Percentiles rank a stretch among this genome's conserved stretches.
These are phyloP conservation scores for Ariopsis seemanni DNA, from an alignment of 2,113 vertebrate genomes.

Conservation along the genomic window DNA sequence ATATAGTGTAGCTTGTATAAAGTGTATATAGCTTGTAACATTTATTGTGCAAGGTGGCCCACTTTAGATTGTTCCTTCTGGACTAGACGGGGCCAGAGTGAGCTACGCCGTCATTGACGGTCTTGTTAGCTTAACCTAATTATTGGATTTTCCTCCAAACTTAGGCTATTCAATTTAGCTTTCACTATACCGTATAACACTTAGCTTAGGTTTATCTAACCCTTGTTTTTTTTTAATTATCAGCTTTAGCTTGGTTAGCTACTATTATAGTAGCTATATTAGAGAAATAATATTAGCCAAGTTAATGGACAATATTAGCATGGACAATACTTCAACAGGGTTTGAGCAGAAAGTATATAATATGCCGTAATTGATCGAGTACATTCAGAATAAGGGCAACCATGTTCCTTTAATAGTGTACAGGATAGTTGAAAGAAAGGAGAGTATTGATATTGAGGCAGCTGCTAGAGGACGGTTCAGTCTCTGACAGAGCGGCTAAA, in stretches of 20 bases:
- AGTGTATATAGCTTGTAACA: too few relatives aligned
- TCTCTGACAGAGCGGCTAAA: conserved; percentile 54
- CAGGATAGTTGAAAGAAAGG: conserved; percentile 49
- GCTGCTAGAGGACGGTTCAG: conserved; percentile 62
- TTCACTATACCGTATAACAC: neutral
- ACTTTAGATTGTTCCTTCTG: too few relatives aligned
- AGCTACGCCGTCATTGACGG: too few relatives aligned
- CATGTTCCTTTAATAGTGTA: neutral
- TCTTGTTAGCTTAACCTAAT: too few relatives aligned
- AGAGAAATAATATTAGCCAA: neutral
- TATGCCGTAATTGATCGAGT: neutral
- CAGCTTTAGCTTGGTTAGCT: neutral
- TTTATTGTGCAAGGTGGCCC: too few relatives aligned
- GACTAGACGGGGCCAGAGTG: too few relatives aligned
- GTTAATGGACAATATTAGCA: neutral
- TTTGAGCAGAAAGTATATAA: neutral
- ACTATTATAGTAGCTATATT: neutral
- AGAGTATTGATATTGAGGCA: conserved; percentile 56
- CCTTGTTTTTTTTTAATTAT: neutral
- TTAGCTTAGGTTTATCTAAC: neutral
- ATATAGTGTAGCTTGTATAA: too few relatives aligned
- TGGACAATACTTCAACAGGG: neutral
- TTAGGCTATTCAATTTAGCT: neutral
- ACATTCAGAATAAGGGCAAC: neutral
- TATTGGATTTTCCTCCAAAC: neutral